These are phyloP conservation scores for Myiozetetes cayanensis DNA, from an alignment of 2,113 vertebrate genomes.

Conservation along the genomic window DNA sequence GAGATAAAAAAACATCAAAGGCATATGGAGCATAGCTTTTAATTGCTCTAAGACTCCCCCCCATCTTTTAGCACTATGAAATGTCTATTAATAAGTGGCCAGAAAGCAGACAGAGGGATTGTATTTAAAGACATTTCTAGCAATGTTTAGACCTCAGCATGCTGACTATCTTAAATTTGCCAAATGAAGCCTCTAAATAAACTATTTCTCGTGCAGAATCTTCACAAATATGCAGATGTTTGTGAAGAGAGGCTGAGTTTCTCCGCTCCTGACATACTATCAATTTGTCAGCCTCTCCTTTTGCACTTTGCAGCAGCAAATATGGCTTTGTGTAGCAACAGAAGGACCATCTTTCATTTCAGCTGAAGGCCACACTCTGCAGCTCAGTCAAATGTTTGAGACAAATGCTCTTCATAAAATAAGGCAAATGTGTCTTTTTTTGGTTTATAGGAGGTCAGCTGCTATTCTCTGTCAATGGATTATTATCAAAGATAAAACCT, in stretches of 20 bases:
- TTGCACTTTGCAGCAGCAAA: conserved; percentile 67
- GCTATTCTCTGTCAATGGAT: conserved; percentile 59
- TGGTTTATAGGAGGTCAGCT: conserved; percentile 44
- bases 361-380: conserved; percentile 66
- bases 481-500: conserved; percentile 58
- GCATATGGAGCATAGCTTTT: conserved; percentile 51
- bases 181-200: conserved; percentile 29
- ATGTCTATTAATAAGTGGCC: conserved; percentile 58
- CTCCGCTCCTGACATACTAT: conserved; percentile 29
- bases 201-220: background rate
- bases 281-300: conserved; percentile 61
- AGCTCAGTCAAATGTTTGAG: conserved; percentile 60
- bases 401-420: conserved; percentile 59
- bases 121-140: conserved; percentile 32
- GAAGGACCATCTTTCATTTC: conserved; percentile 60
- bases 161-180: conserved; percentile 13
- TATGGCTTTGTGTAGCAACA: conserved; percentile 67
- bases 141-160: conserved; percentile 11
- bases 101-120: background rate
- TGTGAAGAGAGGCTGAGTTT: conserved; percentile 25
- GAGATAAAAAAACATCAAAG: conserved; percentile 55
- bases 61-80: background rate
- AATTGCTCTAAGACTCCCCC: conserved; percentile 49
- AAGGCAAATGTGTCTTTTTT: conserved; percentile 53
- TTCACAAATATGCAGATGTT: conserved; percentile 67